These are phyloP conservation scores for Ichneumoninae sp. DNA, from an alignment of 2,888 invertebrate genomes.

Conservation along the genomic window DNA sequence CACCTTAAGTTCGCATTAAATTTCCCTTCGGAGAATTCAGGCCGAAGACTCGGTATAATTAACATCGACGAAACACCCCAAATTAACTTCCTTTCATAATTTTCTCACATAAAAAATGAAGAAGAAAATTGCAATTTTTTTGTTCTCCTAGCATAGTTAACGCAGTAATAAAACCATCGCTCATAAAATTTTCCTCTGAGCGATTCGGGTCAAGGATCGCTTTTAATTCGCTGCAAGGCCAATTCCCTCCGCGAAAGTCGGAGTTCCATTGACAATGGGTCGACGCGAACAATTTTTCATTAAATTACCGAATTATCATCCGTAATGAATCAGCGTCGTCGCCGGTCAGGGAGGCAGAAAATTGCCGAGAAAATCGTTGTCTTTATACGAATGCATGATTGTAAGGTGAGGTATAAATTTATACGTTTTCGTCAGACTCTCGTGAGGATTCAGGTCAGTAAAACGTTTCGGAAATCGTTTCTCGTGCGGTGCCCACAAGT, in stretches of 20 bases:
- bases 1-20: too few relatives aligned
- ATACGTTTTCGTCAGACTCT: slow-evolving; percentile 64
- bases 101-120: too few relatives aligned
- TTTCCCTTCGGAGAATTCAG: too few relatives aligned
- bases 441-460: slow-evolving; percentile 66
- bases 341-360: slow-evolving; percentile 60
- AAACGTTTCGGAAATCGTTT: slow-evolving; percentile 61
- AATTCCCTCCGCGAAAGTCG: slow-evolving; percentile 50
- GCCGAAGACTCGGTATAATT: too few relatives aligned
- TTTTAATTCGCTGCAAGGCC: slow-evolving; percentile 43
- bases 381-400: slow-evolving; percentile 32
- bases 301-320: slow-evolving; percentile 62
- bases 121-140: not conserved
- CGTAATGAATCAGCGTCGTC: slow-evolving; percentile 43
- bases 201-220: slow-evolving; percentile 50
- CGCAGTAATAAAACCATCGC: not conserved
- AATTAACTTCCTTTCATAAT: too few relatives aligned
- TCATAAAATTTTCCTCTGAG: slow-evolving; percentile 16
- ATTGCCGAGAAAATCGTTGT: slow-evolving; percentile 64
- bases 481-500: slow-evolving; percentile 31
- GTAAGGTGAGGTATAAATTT: not conserved
- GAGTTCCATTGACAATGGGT: slow-evolving; percentile 23
- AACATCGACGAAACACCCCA: too few relatives aligned
- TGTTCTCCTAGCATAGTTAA: not conserved
- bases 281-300: slow-evolving; percentile 41